Percentiles rank a stretch among this genome's conserved stretches.
Evolutionary conservation across 2,888 invertebrate species (phyloP).

Genomic region (Capitulum mitella): DNA sequence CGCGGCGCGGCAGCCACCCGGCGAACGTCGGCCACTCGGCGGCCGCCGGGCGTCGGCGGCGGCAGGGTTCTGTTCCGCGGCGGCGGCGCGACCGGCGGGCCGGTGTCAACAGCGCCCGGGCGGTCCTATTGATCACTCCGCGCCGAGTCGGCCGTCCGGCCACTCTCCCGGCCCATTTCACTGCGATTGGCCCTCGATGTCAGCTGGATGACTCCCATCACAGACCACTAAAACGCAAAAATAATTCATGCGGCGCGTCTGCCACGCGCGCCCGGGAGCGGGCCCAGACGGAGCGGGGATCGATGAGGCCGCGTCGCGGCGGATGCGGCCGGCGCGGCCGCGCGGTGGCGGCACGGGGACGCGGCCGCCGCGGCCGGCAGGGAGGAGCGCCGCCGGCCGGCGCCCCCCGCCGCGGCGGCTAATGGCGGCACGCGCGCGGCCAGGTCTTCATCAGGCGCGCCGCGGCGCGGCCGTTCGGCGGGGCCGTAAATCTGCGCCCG

Average conservation of each 20-base stretch:
- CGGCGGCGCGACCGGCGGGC: background rate
- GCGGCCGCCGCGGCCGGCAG: no score
- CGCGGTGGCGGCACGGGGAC: no score
- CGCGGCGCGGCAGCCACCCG: no score
- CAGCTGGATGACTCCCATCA: constrained; percentile 16
- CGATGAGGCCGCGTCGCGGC: background rate
- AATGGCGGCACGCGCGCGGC: background rate
- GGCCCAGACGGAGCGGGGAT: background rate
- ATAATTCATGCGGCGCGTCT: constrained; percentile 2
- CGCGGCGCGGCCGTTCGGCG: no score
- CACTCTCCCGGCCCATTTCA: background rate
- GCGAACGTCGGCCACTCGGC: no score
- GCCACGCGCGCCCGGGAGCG: background rate
- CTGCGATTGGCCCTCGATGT: background rate
- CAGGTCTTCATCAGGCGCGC: no score
- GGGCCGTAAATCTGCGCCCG: background rate
- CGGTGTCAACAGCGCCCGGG: background rate
- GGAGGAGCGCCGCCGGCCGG: background rate
- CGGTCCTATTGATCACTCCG: background rate
- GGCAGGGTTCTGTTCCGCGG: background rate
- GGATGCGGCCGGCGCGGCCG: background rate
- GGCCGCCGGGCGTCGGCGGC: background rate
- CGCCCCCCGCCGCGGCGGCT: background rate
- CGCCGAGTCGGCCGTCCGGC: background rate
- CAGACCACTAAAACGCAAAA: background rate